Evolutionary conservation across 2,888 invertebrate species (phyloP), one percentile per base, ranked within the genome.

Genomic region (Andrena praecox): DNA sequence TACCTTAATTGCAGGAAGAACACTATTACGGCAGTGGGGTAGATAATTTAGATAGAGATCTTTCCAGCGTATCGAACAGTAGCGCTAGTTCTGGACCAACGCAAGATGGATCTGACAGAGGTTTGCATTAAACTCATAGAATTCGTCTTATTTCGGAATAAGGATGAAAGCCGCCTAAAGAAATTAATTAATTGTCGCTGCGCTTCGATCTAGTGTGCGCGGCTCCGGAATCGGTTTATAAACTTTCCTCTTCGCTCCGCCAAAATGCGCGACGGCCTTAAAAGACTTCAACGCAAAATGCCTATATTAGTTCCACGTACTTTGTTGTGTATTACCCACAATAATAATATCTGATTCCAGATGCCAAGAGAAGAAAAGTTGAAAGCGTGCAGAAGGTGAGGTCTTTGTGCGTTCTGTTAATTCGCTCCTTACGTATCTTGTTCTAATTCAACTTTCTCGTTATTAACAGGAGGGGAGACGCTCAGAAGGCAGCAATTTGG

Each of bases 321-420:
- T 31, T 12, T 10, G 54, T 56, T 74, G 2, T 59, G 62, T 29
- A 29, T 78, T 60, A 31, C 31, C 31, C 20, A 71, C 66, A 33
- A 20, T 33, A 8, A 75, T 56, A 31, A 33, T 68, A 24, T 82
- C 80, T 79, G 88, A 79, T 94, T 92, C 72, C 95, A 96, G 98
- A 97, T 94, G 95, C 96, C 91, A 98, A 98, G 95, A 96, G 98
- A 94, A 96, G 97, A 95, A 98, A 97, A 96, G 94, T 97, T 95
- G 98, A 98, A 94, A 95, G 95, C 94, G 95, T 96, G 92, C 96
- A 96, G 95, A 98, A 97, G 97, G 97, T 97, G 96, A 96, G 96
- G 93, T 94, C 92, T 94, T 63, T 12, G 60, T 24, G 20, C 5
- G 12, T 27, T 27, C 2, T 29, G 20, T 10, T 31, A 8, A 67